A percentile compares a stretch with the other conserved stretches of the same genome.
These are phyloP conservation scores for Samia ricini DNA, from an alignment of 1,140 invertebrate species.

Conservation along the genomic window DNA sequence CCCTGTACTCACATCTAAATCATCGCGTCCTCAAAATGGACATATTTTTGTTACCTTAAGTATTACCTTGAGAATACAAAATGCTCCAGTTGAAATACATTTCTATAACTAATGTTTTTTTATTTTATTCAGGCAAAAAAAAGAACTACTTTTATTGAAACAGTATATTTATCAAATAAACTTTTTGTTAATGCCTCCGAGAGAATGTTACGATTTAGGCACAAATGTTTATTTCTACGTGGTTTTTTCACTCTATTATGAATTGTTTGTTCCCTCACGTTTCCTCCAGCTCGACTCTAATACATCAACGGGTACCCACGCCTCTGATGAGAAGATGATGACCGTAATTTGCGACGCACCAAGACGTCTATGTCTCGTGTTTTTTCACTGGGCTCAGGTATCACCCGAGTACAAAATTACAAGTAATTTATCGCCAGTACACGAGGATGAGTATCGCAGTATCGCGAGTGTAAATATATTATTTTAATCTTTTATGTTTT, in stretches of 20 bases:
- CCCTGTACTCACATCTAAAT: no score
- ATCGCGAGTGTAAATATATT: constrained; percentile 56
- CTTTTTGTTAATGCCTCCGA: background rate
- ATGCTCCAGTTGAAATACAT: no score
- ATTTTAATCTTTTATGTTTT: constrained; percentile 20
- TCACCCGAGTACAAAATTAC: constrained; percentile 71
- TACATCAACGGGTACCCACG: constrained; percentile 72
- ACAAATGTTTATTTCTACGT: background rate
- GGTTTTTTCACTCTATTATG: background rate
- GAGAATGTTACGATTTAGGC: background rate
- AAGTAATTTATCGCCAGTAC: constrained; percentile 68
- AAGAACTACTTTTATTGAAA: no score
- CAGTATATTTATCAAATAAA: no score
- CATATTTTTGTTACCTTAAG: no score
- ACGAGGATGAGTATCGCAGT: constrained; percentile 45
- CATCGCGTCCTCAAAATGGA: no score
- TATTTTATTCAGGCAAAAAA: no score
- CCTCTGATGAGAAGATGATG: constrained; percentile 75
- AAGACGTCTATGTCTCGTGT: constrained; percentile 75
- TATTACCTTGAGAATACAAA: no score
- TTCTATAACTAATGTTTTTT: no score
- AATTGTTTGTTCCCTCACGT: constrained; percentile 19
- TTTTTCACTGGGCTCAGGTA: constrained; percentile 73
- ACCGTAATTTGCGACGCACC: constrained; percentile 75
- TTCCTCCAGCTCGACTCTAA: constrained; percentile 51